Evolutionary conservation across 2,113 vertebrate species (phyloP), one percentile per base, ranked within the genome.

Genomic region (Pseudopodoces humilis): DNA sequence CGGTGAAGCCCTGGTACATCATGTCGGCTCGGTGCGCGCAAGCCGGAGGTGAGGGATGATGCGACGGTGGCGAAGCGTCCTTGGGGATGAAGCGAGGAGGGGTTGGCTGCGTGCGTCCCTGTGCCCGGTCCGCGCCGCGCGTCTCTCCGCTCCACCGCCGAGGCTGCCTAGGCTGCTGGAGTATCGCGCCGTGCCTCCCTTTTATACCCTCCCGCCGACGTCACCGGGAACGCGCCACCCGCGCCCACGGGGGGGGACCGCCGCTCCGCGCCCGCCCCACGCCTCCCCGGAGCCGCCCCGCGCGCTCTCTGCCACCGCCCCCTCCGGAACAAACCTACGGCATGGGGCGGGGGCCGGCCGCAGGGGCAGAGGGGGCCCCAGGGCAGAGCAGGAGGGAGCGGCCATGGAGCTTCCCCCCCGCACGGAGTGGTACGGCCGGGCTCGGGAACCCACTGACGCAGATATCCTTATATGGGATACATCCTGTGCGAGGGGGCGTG

Each of bases 1-100:
- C 94, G 93, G 98, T 96, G 96, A 99, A 99, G 88, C 96, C 97
- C 52, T 98, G 98, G 94, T 98, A 99, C 99, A 99, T 99, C 98
- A 98, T 98, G 74, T 82, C 83, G 56, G 78, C 80, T 75, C 67
- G 37, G 68, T 62, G 20, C 22, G 88, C 19, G 47, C 72, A 91
- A 96, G 77, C 79, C 70, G 16, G 59, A 87, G 31, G 47, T 59
- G 81, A 58, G 59, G 64, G 15, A 21, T 9, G 67, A 49, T 55
- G 46, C 63, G 70, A 62, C 55, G 59, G 65, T 68, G 27, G 79
- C 35, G 46, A 70, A 93, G 71, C 44, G 71, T 69, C 83, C 91
- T 88, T 78, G 39, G 70, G 65, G 20, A 62, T 56, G n/a, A 92
- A 74, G 77, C 59, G 78, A 96, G 74, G 67, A 56, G 83, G 69